Conservation (phyloP, 2,888 invertebrate species). For the Pandemis cinnamomeana region DNA sequence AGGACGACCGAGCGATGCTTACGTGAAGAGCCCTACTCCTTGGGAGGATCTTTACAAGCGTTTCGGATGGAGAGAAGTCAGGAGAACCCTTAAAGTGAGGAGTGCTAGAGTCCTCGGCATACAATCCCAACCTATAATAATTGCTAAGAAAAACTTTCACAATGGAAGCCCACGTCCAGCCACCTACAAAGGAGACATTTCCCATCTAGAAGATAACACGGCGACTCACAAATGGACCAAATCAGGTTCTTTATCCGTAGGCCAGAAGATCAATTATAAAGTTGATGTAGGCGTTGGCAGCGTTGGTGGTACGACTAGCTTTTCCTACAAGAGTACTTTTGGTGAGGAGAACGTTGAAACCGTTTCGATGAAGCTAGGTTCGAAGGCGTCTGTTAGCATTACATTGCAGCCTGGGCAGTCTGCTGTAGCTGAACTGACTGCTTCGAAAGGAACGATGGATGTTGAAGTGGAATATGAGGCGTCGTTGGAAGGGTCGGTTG, state of each 20-base stretch:
- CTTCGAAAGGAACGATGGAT: slow-evolving; percentile 34
- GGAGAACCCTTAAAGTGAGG: slow-evolving; percentile 26
- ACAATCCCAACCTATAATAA: neutral
- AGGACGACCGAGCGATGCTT: slow-evolving; percentile 20
- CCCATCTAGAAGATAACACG: slow-evolving; percentile 25
- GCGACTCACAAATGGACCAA: slow-evolving; percentile 29
- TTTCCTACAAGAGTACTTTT: slow-evolving; percentile 31
- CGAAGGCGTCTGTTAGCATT: slow-evolving; percentile 11
- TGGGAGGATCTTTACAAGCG: slow-evolving; percentile 26
- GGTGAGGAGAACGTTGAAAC: slow-evolving; percentile 25
- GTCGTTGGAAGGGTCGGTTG: slow-evolving; percentile 9
- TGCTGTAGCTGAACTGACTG: slow-evolving; percentile 19
- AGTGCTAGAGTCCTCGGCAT: slow-evolving; percentile 23
- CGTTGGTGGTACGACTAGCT: slow-evolving; percentile 29
- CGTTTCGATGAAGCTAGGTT: slow-evolving; percentile 23
- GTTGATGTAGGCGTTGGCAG: slow-evolving; percentile 16
- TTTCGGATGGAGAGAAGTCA: slow-evolving; percentile 26
- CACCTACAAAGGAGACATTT: neutral
- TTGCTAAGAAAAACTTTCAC: slow-evolving; percentile 23
- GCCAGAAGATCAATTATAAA: slow-evolving; percentile 33
- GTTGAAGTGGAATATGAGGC: slow-evolving; percentile 39
- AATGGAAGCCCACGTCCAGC: slow-evolving; percentile 21
- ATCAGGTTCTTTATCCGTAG: slow-evolving; percentile 14
- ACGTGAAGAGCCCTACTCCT: slow-evolving; percentile 26
- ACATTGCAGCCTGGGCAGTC: slow-evolving; percentile 23